Conservation (phyloP, 1,140 invertebrate genomes). For the Asobara japonica region DNA sequence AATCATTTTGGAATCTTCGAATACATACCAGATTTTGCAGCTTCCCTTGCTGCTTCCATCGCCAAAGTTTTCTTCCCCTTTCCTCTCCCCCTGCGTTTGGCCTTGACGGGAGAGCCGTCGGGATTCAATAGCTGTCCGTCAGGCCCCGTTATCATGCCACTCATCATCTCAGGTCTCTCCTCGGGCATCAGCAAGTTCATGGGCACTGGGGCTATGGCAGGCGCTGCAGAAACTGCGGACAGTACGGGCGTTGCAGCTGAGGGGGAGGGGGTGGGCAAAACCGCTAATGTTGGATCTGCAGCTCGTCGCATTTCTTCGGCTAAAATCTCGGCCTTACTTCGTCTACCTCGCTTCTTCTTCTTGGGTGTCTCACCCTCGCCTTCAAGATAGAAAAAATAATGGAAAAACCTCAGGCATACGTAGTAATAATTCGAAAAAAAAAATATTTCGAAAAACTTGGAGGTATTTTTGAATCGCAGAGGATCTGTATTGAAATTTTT, state of each 20-base stretch:
- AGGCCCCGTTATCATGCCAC: conserved; percentile 45
- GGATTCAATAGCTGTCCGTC: conserved; percentile 57
- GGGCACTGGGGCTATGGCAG: neutral
- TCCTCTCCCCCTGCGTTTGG: conserved; percentile 67
- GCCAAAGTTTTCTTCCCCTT: conserved; percentile 70
- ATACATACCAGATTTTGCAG: conserved; percentile 55
- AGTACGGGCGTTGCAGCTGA: neutral
- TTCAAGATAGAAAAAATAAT: too few species aligned
- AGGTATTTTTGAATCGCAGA: too few species aligned
- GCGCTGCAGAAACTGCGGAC: neutral
- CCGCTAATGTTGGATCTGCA: conserved; percentile 38
- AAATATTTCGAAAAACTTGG: too few species aligned
- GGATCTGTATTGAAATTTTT: too few species aligned
- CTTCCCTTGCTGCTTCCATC: conserved; percentile 63
- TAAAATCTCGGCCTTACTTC: conserved; percentile 64
- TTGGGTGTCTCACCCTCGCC: conserved; percentile 60
- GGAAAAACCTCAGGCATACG: too few species aligned
- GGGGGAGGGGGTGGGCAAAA: conserved; percentile 22
- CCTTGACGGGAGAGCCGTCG: conserved; percentile 57
- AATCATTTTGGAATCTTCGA: too few species aligned
- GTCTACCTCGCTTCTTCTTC: conserved; percentile 62
- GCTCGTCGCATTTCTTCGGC: conserved; percentile 64
- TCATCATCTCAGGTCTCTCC: conserved; percentile 41
- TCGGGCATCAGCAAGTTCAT: neutral
- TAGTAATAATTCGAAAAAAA: too few species aligned